Percentiles rank a stretch among this genome's conserved stretches.
Evolutionary conservation across 2,888 invertebrate genomes (phyloP).

Genomic region (Patella ulyssiponensis): DNA sequence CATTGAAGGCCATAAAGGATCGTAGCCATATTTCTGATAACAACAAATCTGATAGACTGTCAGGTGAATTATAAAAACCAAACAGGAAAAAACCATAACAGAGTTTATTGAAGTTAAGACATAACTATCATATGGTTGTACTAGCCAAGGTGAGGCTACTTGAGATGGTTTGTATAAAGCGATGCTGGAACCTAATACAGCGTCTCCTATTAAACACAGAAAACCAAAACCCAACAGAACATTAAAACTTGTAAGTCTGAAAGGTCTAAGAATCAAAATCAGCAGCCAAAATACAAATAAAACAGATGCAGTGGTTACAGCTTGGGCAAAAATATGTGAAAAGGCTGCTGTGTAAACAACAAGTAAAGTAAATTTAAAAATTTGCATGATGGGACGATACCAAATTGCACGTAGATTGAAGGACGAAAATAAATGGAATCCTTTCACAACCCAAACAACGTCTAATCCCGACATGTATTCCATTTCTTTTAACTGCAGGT

Average conservation of each 20-base stretch:
- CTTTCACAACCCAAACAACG: conserved; percentile 58
- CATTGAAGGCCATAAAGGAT: conserved; percentile 64
- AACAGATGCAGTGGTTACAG: conserved; percentile 44
- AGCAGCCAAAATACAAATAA: conserved; percentile 45
- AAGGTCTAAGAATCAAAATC: conserved; percentile 55
- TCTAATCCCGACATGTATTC: conserved; percentile 67
- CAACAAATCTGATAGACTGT: conserved; percentile 47
- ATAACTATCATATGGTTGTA: conserved; percentile 52
- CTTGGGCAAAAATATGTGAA: conserved; percentile 51
- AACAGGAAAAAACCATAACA: conserved; percentile 43
- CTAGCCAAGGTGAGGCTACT: conserved; percentile 51
- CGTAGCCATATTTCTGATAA: conserved; percentile 43
- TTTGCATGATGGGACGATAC: conserved; percentile 53
- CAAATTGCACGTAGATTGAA: conserved; percentile 59
- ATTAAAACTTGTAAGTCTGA: conserved; percentile 60
- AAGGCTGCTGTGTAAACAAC: conserved; percentile 54
- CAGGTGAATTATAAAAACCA: conserved; percentile 48
- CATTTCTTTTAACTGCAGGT: conserved; percentile 64
- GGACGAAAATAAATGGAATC: conserved; percentile 65
- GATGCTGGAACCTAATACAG: conserved; percentile 54
- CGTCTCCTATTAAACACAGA: conserved; percentile 50
- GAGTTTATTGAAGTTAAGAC: conserved; percentile 48
- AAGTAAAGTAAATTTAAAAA: conserved; percentile 52
- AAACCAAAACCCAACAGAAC: conserved; percentile 50
- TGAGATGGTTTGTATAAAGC: conserved; percentile 36